Evolutionary conservation across 1,140 invertebrate species (phyloP).

Genomic region (Panonychus citri): DNA sequence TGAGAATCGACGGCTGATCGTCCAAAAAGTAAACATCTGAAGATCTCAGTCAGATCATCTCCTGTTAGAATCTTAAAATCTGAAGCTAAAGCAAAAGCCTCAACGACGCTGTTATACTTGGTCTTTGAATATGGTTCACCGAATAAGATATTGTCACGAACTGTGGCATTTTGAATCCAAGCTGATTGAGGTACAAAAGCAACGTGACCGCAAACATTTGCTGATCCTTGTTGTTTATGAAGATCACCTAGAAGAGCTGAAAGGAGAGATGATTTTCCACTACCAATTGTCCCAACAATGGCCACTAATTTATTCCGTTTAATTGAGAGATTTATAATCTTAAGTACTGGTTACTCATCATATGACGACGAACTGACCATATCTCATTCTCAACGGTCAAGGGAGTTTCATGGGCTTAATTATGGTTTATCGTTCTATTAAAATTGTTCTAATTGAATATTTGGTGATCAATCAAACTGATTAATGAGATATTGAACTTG

Average conservation of each 20-base stretch:
- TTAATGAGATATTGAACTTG: too few species aligned
- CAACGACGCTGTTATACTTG: slow-evolving; percentile 20
- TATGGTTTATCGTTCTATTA: background rate
- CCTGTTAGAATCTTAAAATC: slow-evolving; percentile 21
- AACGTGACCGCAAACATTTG: slow-evolving; percentile 14
- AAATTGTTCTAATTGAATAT: too few species aligned
- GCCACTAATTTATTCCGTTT: slow-evolving; percentile 21
- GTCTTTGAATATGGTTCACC: slow-evolving; percentile 23
- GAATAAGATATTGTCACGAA: slow-evolving; percentile 33
- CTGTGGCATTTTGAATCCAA: slow-evolving; percentile 33
- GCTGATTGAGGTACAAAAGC: slow-evolving; percentile 28
- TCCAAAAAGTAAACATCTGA: slow-evolving; percentile 26
- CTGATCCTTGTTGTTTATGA: slow-evolving; percentile 15
- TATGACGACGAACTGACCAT: background rate
- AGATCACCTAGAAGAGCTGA: slow-evolving; percentile 28
- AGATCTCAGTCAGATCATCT: slow-evolving; percentile 26
- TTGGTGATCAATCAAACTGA: too few species aligned
- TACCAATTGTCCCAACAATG: slow-evolving; percentile 28
- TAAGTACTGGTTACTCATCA: background rate
- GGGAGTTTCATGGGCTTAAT: background rate
- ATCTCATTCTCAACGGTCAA: background rate
- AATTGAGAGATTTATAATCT: slow-evolving; percentile 13
- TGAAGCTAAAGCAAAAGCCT: slow-evolving; percentile 16
- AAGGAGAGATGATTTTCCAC: slow-evolving; percentile 28
- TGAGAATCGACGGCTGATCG: slow-evolving; percentile 30